Conservation (phyloP, 2,113 vertebrate genomes). For the Lasiurus cinereus region DNA sequence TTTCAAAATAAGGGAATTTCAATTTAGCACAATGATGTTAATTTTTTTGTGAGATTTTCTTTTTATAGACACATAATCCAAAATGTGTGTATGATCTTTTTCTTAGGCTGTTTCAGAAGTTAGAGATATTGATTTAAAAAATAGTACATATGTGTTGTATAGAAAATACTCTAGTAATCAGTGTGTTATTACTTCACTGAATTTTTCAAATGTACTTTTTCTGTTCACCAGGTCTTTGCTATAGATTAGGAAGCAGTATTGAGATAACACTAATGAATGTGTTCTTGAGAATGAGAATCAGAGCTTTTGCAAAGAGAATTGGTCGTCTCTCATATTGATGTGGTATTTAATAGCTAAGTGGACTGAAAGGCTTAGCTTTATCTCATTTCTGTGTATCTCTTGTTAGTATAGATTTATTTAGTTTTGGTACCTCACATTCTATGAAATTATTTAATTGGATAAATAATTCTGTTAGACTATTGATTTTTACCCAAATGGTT, state of each 20-base stretch:
- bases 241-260: not conserved
- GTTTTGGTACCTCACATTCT: not conserved
- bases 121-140: constrained; percentile 50
- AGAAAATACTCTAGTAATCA: not conserved
- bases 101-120: constrained; percentile 59
- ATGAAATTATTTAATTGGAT: constrained; percentile 39
- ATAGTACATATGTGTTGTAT: not conserved
- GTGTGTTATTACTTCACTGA: constrained; percentile 16
- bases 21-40: constrained; percentile 45
- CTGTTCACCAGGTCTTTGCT: constrained; percentile 31
- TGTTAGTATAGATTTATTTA: constrained; percentile 49
- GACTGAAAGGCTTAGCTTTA: constrained; percentile 34
- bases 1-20: constrained; percentile 58
- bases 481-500: not conserved
- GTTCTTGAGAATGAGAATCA: not conserved
- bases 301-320: constrained; percentile 14
- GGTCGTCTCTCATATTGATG: not conserved
- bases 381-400: not conserved
- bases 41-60: constrained; percentile 34
- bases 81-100: constrained; percentile 36
- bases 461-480: not conserved
- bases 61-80: constrained; percentile 1
- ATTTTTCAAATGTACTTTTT: constrained; percentile 32
- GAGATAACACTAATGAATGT: constrained; percentile 14
- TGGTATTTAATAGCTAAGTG: constrained; percentile 3